phyloP scores from a whole-genome alignment of 2,888 invertebrate genomes.

The Habrosyne pyritoides region DNA sequence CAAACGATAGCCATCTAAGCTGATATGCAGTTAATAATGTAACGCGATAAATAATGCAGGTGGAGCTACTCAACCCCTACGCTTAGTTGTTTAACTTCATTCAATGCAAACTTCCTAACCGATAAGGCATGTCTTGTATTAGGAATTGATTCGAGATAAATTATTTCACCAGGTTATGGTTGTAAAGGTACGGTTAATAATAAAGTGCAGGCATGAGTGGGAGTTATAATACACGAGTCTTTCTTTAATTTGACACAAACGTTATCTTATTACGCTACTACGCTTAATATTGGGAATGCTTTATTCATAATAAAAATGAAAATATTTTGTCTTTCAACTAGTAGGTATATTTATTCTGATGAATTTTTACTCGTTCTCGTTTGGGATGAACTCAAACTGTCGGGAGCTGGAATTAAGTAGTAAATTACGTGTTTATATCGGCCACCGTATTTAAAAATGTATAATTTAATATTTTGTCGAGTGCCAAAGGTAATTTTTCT shows the following conservation, averaged over 20 bases:
- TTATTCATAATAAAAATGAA: too few relatives aligned
- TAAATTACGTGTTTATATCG: slow-evolving; percentile 44
- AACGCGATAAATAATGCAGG: slow-evolving; percentile 78
- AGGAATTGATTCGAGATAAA: slow-evolving; percentile 66
- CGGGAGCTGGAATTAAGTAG: slow-evolving; percentile 29
- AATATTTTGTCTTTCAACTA: neutral
- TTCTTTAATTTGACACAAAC: neutral
- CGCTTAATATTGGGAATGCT: too few relatives aligned
- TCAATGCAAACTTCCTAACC: slow-evolving; percentile 55
- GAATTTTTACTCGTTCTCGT: slow-evolving; percentile 37
- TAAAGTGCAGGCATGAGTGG: neutral
- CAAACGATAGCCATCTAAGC: slow-evolving; percentile 74
- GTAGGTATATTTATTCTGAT: slow-evolving; percentile 22
- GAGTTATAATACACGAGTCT: neutral
- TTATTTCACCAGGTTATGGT: slow-evolving; percentile 12
- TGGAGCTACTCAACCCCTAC: slow-evolving; percentile 56
- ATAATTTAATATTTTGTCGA: slow-evolving; percentile 55
- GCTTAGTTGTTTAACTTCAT: slow-evolving; percentile 43
- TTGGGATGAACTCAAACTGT: slow-evolving; percentile 20
- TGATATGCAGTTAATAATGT: slow-evolving; percentile 80
- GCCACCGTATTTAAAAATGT: slow-evolving; percentile 49
- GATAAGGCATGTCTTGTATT: slow-evolving; percentile 36
- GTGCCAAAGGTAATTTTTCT: slow-evolving; percentile 56
- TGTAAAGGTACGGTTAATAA: neutral
- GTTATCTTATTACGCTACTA: neutral